phyloP scores from a whole-genome alignment of 2,113 vertebrate genomes.

The Dromaius novaehollandiae region DNA sequence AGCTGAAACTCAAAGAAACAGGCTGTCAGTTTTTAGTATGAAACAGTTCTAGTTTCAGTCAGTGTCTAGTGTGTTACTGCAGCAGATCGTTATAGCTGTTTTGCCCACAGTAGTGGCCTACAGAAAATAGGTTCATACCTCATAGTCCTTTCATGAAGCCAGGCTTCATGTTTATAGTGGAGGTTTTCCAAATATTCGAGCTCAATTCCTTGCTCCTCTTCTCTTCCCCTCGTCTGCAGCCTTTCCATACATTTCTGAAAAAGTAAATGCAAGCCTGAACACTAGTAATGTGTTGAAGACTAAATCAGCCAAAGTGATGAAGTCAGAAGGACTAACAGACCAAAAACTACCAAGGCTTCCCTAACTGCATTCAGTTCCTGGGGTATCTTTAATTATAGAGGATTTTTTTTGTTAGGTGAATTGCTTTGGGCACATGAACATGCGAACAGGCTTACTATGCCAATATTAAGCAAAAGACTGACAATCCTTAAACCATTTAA shows the following conservation, averaged over 20 bases:
- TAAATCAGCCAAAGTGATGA: not conserved
- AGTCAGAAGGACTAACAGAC: not conserved
- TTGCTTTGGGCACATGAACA: not conserved
- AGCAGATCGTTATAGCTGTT: not conserved
- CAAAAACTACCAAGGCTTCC: not conserved
- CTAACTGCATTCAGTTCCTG: not conserved
- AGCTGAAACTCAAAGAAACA: not conserved
- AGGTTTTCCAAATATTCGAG: constrained; percentile 87
- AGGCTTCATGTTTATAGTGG: constrained; percentile 85
- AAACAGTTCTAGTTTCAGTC: not conserved
- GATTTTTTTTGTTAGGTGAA: not conserved
- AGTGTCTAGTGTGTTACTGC: not conserved
- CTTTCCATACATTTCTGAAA: constrained; percentile 86
- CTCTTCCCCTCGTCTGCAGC: constrained; percentile 76
- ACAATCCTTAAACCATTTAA: not conserved
- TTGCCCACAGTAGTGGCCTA: not conserved
- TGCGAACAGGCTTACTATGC: not conserved
- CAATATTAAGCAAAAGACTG: not conserved
- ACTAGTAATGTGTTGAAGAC: not conserved
- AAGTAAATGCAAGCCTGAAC: constrained; percentile 1
- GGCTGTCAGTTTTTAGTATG: not conserved
- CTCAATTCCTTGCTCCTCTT: constrained; percentile 85
- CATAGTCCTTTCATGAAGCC: constrained; percentile 80
- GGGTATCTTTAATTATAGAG: not conserved
- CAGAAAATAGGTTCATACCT: constrained; percentile 65